A percentile compares a stretch with the other conserved stretches of the same genome.
These are phyloP conservation scores for Endotricha flammealis DNA, from an alignment of 2,888 invertebrate species.

Conservation along the genomic window DNA sequence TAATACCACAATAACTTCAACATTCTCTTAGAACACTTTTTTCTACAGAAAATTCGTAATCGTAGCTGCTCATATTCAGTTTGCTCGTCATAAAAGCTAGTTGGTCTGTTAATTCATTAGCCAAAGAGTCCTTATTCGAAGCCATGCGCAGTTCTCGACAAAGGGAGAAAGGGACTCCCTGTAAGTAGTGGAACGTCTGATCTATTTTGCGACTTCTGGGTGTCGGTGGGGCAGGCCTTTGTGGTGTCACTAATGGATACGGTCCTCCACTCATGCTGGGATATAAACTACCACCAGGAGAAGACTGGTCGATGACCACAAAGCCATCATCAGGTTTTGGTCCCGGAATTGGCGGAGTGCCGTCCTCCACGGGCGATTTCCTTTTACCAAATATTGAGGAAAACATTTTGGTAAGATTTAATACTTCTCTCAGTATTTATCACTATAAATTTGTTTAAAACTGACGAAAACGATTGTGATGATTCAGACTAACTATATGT, in stretches of 20 bases:
- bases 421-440: too few relatives aligned
- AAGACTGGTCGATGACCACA: constrained; percentile 52
- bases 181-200: constrained; percentile 66
- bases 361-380: constrained; percentile 65
- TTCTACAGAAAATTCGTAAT: constrained; percentile 76
- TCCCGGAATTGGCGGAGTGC: constrained; percentile 65
- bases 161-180: constrained; percentile 76
- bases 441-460: too few relatives aligned
- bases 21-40: constrained; percentile 75
- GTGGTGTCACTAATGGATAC: constrained; percentile 29
- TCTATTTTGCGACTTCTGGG: constrained; percentile 40
- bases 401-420: constrained; percentile 67
- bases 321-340: constrained; percentile 58
- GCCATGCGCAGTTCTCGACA: constrained; percentile 65
- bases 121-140: constrained; percentile 64
- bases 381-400: constrained; percentile 69
- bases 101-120: constrained; percentile 70
- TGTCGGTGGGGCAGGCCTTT: constrained; percentile 51
- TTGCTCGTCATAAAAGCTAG: constrained; percentile 70
- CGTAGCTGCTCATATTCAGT: constrained; percentile 53
- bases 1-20: constrained; percentile 23
- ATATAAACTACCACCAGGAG: constrained; percentile 47
- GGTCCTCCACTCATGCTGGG: constrained; percentile 47
- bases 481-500: too few relatives aligned
- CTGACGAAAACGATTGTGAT: too few relatives aligned